Percentiles rank a stretch among this genome's conserved stretches.
Evolutionary conservation across 2,113 vertebrate genomes (phyloP).

Genomic region (Myrmecophaga tridactyla): DNA sequence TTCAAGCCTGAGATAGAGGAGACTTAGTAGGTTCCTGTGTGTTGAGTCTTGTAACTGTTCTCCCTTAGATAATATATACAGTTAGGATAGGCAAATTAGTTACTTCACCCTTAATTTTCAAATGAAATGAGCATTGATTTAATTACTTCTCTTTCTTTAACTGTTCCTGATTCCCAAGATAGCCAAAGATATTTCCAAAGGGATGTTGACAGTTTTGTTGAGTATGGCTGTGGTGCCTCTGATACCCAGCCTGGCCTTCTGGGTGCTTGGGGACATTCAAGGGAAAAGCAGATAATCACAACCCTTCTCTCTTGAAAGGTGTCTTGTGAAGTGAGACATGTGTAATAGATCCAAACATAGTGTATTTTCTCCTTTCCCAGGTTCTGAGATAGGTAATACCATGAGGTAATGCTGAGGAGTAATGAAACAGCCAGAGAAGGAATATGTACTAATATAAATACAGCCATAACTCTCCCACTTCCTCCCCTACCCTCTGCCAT

Average conservation of each 20-base stretch:
- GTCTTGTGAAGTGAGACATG: not conserved
- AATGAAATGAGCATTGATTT: not conserved
- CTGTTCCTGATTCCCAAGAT: not conserved
- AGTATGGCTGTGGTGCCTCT: not conserved
- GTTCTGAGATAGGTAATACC: not conserved
- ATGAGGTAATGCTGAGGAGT: not conserved
- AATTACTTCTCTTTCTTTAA: not conserved
- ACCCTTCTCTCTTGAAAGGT: slow-evolving; percentile 9
- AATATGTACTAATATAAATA: not conserved
- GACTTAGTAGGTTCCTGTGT: not conserved
- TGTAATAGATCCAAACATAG: not conserved
- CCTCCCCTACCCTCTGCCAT: rapidly evolving
- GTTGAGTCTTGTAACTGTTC: not conserved
- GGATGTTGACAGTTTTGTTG: not conserved
- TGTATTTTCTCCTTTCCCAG: not conserved
- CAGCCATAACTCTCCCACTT: not conserved
- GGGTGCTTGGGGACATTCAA: not conserved
- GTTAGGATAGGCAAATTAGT: not conserved
- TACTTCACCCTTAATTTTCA: not conserved
- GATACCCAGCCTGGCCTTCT: not conserved
- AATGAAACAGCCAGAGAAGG: not conserved
- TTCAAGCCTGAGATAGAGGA: not conserved
- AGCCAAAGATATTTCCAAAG: not conserved
- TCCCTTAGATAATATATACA: not conserved
- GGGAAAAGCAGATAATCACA: not conserved